Evolutionary conservation across 2,113 vertebrate genomes (phyloP), one percentile per base, ranked within the genome.

Genomic region (Petroica traversi): DNA sequence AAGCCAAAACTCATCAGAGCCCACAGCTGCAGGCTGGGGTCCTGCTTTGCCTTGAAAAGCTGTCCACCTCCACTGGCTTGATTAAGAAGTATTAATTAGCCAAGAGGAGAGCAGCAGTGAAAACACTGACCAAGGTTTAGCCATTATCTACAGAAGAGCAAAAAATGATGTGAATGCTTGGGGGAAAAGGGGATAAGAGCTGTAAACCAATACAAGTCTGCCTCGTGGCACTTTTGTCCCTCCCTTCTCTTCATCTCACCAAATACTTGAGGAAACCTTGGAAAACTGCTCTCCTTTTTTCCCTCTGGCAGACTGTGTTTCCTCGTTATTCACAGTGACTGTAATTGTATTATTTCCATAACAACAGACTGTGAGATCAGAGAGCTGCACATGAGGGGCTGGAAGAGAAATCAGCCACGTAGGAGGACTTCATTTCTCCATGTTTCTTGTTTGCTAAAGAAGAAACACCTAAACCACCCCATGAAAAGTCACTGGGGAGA

Each of bases 271-370:
- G 62, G 43, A 93, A 89, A 67, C 22, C 77, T 89, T 38, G 20
- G 77, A 62, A 79, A 76, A 79, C 11, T 20, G 8, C 3, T 58
- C 46, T 78, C 41, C 16, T 76, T 89, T 66, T 63, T 54, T 79
- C 67, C 63, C 67, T 55, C 48, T 48, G 66, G 69, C 85, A 92
- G 61, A 36, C 43, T 48, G 29, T 22, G 33, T 77, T 88, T 92
- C 34, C 59, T 95, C 34, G 2, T 90, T 80, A 85, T 43, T 88
- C 94, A 83, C 82, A 73, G 62, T 34, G 63, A 73, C 75, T 93
- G 25, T 77, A 93, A 96, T 66, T 90, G 94, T 76, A 73, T 94
- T 94, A 97, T 93, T 96, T 92, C 95, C 90, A 90, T 92, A 95
- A 95, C 95, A 92, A 96, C 92, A 96, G 92, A 74, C 93, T 66